Conservation (phyloP, 37 sponge, comb jelly and placozoan species). For the Ianthella basta region DNA sequence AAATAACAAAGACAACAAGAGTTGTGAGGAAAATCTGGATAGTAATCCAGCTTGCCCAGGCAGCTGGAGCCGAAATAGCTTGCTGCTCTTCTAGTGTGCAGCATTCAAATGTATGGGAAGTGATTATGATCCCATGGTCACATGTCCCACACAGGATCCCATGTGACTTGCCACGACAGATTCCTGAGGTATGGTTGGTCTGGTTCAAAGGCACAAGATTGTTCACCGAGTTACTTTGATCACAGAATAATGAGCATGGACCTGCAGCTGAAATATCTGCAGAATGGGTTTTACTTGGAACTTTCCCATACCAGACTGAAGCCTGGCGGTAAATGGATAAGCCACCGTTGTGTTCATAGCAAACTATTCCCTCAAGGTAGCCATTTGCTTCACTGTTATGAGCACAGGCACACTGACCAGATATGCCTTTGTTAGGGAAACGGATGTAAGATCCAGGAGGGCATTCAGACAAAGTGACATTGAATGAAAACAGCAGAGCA, state of each 20-base stretch:
- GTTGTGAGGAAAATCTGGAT: background rate
- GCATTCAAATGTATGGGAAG: background rate
- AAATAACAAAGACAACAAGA: background rate
- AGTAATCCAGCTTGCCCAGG: background rate
- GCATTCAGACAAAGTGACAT: background rate
- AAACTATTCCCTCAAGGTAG: background rate
- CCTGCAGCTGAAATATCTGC: no score
- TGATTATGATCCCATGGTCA: background rate
- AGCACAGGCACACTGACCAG: background rate
- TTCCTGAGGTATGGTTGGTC: no score
- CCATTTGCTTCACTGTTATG: background rate
- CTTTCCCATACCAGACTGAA: no score
- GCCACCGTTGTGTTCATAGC: background rate
- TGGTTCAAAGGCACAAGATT: no score
- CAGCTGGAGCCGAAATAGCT: background rate
- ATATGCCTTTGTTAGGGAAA: background rate
- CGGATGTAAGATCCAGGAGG: background rate
- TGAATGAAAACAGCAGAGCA: background rate
- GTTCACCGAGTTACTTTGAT: no score
- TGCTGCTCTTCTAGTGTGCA: background rate
- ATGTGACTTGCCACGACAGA: no score
- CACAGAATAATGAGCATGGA: no score
- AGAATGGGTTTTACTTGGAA: no score
- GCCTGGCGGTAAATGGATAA: no score
- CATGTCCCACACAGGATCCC: constrained; percentile 16